Conservation (phyloP, 2,113 vertebrate species). For the Lophotis ruficrista region DNA sequence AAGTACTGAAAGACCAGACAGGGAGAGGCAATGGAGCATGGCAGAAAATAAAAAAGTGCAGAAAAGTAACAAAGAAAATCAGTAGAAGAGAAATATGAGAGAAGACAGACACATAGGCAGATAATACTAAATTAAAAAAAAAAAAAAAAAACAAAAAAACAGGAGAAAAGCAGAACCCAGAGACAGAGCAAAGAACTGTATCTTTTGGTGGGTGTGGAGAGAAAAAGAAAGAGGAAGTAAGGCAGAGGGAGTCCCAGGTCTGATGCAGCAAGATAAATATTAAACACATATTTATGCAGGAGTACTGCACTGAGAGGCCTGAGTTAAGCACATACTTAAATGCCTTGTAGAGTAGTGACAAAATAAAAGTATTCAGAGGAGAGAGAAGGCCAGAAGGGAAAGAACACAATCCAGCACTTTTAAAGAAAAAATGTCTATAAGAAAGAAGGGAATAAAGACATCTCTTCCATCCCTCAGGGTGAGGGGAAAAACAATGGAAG, state of each 20-base stretch:
- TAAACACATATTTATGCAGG: not conserved
- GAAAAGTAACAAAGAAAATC: not conserved
- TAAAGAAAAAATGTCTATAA: not conserved
- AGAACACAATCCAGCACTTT: not conserved
- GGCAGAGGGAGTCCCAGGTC: not conserved
- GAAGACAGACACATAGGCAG: not conserved
- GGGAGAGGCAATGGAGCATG: not conserved
- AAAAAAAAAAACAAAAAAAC: not conserved
- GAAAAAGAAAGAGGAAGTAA: not conserved
- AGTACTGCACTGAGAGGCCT: not conserved
- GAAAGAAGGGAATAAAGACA: not conserved
- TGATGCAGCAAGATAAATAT: not conserved
- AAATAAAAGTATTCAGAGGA: not conserved
- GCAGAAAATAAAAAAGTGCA: not conserved
- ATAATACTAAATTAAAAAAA: not conserved
- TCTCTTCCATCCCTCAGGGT: not conserved
- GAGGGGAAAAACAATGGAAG: not conserved
- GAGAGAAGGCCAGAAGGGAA: not conserved
- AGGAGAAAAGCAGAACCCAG: not conserved
- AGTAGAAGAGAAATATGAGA: not conserved
- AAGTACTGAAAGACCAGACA: not conserved
- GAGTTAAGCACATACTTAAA: not conserved
- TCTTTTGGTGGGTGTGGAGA: not conserved
- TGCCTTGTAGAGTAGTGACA: not conserved
- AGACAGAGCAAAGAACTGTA: not conserved